A percentile compares a stretch with the other conserved stretches of the same genome.
Evolutionary conservation across 2,888 invertebrate species (phyloP).

Genomic region (Himalopsyche tibetana): DNA sequence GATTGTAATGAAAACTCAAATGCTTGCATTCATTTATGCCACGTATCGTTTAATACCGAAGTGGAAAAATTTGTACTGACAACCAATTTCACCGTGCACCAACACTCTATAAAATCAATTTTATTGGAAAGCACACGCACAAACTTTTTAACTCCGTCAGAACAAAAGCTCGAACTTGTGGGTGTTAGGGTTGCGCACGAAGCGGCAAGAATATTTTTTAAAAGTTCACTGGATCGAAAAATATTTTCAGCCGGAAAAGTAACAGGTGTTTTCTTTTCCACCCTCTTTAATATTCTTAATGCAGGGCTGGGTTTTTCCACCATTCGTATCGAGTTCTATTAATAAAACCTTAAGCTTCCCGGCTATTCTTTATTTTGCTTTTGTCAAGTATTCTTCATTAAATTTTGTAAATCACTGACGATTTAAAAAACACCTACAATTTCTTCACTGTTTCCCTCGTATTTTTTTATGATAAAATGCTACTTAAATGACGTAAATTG

Average conservation of each 20-base stretch:
- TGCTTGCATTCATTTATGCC: too few species aligned
- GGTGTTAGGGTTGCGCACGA: neutral
- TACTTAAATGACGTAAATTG: too few species aligned
- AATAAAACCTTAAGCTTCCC: slow-evolving; percentile 2
- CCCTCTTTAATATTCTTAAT: slow-evolving; percentile 34
- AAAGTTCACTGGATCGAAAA: slow-evolving; percentile 21
- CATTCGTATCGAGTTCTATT: slow-evolving; percentile 11
- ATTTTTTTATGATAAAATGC: neutral
- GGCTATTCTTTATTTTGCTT: slow-evolving; percentile 13
- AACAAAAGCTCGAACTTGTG: slow-evolving; percentile 16
- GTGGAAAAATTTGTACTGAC: neutral
- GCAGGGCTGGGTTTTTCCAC: neutral
- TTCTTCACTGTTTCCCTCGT: neutral
- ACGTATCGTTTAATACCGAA: too few species aligned
- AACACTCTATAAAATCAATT: neutral
- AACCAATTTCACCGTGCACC: neutral
- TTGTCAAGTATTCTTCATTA: slow-evolving; percentile 31
- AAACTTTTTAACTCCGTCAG: neutral
- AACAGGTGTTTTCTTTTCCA: slow-evolving; percentile 33
- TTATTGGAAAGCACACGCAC: slow-evolving; percentile 18
- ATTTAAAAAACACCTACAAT: neutral
- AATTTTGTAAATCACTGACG: slow-evolving; percentile 11
- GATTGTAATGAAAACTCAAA: too few species aligned
- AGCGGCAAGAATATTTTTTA: slow-evolving; percentile 15
- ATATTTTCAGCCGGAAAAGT: slow-evolving; percentile 26